Conservation (phyloP, 2,113 vertebrate genomes). For the Butorides virescens region DNA sequence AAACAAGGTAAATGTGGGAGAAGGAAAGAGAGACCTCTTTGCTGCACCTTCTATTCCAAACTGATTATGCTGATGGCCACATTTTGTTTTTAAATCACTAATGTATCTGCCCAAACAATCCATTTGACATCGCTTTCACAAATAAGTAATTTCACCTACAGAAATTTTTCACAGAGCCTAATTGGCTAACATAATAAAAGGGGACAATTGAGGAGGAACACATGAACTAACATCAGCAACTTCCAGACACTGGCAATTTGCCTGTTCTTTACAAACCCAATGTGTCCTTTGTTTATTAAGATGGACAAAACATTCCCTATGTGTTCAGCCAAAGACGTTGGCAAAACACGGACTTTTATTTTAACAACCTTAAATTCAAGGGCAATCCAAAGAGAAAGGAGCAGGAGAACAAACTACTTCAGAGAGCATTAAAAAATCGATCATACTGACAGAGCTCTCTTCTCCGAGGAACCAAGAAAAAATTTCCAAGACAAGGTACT, state of each 20-base stretch:
- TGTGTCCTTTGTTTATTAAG: neutral
- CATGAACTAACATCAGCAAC: neutral
- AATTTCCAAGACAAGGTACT: neutral
- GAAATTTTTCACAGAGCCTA: neutral
- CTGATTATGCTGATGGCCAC: neutral
- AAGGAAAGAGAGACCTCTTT: neutral
- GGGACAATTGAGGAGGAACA: neutral
- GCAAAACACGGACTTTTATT: neutral
- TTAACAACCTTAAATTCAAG: slow-evolving; percentile 23
- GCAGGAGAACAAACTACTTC: neutral
- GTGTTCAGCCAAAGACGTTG: neutral
- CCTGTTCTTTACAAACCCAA: neutral
- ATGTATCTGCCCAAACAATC: neutral
- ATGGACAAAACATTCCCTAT: slow-evolving; percentile 13
- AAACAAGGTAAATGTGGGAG: slow-evolving; percentile 11
- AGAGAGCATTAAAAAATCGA: neutral
- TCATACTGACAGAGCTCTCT: neutral
- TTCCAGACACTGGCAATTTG: neutral
- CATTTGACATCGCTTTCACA: neutral
- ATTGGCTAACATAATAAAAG: neutral
- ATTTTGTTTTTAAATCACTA: slow-evolving; percentile 3
- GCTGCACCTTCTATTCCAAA: neutral
- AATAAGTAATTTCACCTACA: neutral
- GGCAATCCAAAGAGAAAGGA: slow-evolving; percentile 3
- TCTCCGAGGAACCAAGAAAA: neutral